A percentile compares a stretch with the other conserved stretches of the same genome.
Evolutionary conservation across 1,140 invertebrate species (phyloP).

Genomic region (Saccostrea cuccullata): DNA sequence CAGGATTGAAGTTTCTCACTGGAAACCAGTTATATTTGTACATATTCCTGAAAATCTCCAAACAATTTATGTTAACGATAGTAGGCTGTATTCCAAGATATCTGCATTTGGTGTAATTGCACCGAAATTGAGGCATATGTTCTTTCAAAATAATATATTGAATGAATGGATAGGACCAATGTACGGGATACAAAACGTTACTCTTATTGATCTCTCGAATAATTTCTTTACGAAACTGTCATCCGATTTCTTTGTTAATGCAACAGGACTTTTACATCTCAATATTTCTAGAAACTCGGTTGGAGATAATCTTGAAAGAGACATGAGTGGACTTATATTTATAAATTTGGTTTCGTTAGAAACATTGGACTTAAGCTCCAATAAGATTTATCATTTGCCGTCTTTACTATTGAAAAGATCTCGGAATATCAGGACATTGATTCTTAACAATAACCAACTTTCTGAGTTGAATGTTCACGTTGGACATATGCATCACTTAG

Average conservation of each 20-base stretch:
- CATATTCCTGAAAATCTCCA: background rate
- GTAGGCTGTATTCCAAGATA: background rate
- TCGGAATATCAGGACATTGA: background rate
- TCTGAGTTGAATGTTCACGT: background rate
- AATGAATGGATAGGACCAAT: background rate
- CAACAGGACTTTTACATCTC: background rate
- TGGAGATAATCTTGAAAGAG: background rate
- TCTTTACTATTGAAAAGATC: background rate
- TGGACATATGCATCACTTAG: background rate
- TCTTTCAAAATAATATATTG: background rate
- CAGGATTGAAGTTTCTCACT: background rate
- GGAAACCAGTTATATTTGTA: background rate
- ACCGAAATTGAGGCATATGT: background rate
- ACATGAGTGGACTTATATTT: background rate
- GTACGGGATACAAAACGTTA: background rate
- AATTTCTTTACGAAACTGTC: background rate
- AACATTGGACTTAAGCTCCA: background rate
- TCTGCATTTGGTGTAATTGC: background rate
- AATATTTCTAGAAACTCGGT: background rate
- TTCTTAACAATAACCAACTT: background rate
- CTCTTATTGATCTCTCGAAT: background rate
- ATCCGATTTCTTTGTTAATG: background rate
- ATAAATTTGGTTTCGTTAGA: background rate
- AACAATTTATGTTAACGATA: background rate
- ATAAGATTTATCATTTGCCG: background rate